Conservation (phyloP, 2,888 invertebrate genomes). For the Mesochorus sp. region DNA sequence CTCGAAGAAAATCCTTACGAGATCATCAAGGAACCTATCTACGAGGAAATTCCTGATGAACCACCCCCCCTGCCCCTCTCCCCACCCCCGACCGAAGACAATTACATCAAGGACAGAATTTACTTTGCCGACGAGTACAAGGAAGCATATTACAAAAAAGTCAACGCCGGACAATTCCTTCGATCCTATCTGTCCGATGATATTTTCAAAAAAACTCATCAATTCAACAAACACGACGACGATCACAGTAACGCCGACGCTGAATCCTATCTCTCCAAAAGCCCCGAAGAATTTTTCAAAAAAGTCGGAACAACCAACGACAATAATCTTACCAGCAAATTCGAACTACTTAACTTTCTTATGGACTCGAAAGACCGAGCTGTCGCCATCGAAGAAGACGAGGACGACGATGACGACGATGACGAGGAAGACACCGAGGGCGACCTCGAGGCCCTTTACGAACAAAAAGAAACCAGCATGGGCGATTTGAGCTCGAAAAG, state of each 20-base stretch:
- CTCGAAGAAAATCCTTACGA: constrained; percentile 82
- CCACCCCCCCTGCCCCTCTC: constrained; percentile 89
- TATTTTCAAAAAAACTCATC: constrained; percentile 82
- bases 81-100: constrained; percentile 88
- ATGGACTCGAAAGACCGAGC: constrained; percentile 87
- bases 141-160: constrained; percentile 72
- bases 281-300: constrained; percentile 75
- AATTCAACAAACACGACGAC: constrained; percentile 76
- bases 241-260: constrained; percentile 66
- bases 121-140: constrained; percentile 82
- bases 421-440: constrained; percentile 85
- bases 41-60: constrained; percentile 82
- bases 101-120: constrained; percentile 87
- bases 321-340: constrained; percentile 86
- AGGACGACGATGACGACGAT: constrained; percentile 78
- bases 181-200: constrained; percentile 73
- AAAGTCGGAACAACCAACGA: constrained; percentile 86
- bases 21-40: constrained; percentile 82
- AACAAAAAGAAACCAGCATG: constrained; percentile 82
- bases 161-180: constrained; percentile 72
- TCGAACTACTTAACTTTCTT: constrained; percentile 94
- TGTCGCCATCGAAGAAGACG: constrained; percentile 82
- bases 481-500: constrained; percentile 87
- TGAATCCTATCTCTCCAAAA: constrained; percentile 70
- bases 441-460: constrained; percentile 82